Evolutionary conservation across 2,888 invertebrate genomes (phyloP).

Genomic region (Sicus ferrugineus): DNA sequence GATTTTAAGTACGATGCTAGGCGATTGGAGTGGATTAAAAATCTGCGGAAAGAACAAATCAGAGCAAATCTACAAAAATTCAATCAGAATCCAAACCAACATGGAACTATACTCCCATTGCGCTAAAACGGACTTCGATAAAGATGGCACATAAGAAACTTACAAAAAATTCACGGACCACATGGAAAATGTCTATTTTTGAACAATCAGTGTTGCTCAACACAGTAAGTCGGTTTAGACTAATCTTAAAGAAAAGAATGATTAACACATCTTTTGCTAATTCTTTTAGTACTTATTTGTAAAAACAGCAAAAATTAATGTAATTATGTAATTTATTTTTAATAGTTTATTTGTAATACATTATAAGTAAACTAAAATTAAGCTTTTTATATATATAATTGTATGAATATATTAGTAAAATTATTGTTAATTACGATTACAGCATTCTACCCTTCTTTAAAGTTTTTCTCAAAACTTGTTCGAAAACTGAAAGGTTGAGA

Average conservation of each 20-base stretch:
- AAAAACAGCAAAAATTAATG: background rate
- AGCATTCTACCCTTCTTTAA: no score
- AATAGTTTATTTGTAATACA: no score
- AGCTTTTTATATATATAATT: no score
- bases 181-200: background rate
- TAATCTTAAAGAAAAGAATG: background rate
- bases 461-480: no score
- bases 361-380: no score
- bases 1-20: constrained; percentile 2
- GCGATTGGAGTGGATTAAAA: constrained; percentile 24
- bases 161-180: constrained; percentile 11
- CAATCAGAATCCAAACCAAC: constrained; percentile 22
- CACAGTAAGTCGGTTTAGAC: background rate
- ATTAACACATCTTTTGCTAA: no score
- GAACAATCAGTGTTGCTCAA: no score
- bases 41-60: background rate
- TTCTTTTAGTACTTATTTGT: background rate
- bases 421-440: no score
- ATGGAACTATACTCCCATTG: constrained; percentile 21
- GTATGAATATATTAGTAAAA: no score
- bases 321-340: background rate
- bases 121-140: constrained; percentile 11
- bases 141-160: constrained; percentile 12
- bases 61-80: constrained; percentile 8
- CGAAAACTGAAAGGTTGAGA: no score